Percentiles rank a stretch among this genome's conserved stretches.
phyloP scores from a whole-genome alignment of 2,888 invertebrate genomes.

The Leptothorax acervorum region DNA sequence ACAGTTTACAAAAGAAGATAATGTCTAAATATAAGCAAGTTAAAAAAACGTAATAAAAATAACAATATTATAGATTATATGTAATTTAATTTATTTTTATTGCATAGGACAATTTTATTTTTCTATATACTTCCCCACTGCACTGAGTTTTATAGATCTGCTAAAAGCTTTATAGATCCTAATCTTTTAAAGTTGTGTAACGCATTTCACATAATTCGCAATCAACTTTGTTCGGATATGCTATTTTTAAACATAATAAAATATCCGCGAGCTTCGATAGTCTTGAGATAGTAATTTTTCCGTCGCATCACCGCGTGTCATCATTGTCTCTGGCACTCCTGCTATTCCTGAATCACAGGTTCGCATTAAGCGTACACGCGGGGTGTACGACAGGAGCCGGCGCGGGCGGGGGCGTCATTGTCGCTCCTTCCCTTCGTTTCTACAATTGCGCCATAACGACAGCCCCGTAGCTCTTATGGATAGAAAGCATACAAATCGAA shows the following conservation, averaged over 20 bases:
- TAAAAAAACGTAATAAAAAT: background rate
- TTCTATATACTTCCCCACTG: background rate
- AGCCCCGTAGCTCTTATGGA: conserved; percentile 53
- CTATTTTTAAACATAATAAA: conserved; percentile 24
- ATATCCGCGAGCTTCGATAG: conserved; percentile 7
- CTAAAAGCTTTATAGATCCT: no score
- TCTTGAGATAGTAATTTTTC: conserved; percentile 34
- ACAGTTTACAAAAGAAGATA: background rate
- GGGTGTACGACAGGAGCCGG: conserved; percentile 63
- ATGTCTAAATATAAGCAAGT: background rate
- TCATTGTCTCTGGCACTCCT: conserved; percentile 26
- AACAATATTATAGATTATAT: background rate
- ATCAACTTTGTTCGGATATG: background rate
- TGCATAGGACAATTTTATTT: background rate
- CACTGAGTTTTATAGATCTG: no score
- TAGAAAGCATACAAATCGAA: conserved; percentile 79
- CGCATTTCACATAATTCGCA: conserved; percentile 4
- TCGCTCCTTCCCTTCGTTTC: conserved; percentile 72
- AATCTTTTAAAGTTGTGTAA: background rate
- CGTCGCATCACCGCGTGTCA: background rate
- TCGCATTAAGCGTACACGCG: conserved; percentile 44
- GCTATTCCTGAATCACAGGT: conserved; percentile 45
- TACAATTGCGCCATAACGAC: conserved; percentile 70
- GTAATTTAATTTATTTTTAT: background rate
- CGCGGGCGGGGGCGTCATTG: conserved; percentile 74